phyloP scores from a whole-genome alignment of 2,113 vertebrate genomes.

The Phasianus colchicus region DNA sequence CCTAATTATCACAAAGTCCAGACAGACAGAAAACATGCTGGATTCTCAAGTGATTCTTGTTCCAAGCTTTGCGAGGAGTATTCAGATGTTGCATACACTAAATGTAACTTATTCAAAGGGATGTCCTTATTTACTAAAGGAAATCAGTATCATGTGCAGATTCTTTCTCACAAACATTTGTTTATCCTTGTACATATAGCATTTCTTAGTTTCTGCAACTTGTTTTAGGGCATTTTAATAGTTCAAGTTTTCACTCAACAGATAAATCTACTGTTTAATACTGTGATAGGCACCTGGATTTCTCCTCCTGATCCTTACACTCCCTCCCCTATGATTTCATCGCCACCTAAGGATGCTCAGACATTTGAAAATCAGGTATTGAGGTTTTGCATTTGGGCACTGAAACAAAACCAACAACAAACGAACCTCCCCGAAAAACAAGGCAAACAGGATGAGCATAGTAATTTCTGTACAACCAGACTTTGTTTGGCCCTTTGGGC shows the following conservation, averaged over 20 bases:
- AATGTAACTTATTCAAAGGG: background rate
- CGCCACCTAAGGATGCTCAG: background rate
- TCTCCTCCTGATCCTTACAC: no score
- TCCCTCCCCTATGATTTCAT: no score
- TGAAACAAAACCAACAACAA: background rate
- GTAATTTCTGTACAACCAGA: background rate
- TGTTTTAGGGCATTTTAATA: background rate
- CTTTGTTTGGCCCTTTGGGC: background rate
- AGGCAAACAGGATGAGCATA: background rate
- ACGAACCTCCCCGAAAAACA: background rate
- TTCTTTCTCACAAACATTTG: background rate
- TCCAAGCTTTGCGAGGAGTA: background rate
- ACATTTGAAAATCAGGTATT: background rate
- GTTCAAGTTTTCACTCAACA: background rate
- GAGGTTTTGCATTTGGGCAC: background rate
- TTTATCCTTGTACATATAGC: background rate
- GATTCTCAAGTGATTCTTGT: background rate
- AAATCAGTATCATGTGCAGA: slow-evolving; percentile 1
- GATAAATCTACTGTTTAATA: background rate
- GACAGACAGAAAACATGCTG: background rate
- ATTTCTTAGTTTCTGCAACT: background rate
- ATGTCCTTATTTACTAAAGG: background rate
- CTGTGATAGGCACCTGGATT: background rate
- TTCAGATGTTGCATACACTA: background rate
- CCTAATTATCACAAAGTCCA: background rate